Base-by-base conservation (phyloP, 1,140 invertebrate species). In the Ephestia elutella region DNA sequence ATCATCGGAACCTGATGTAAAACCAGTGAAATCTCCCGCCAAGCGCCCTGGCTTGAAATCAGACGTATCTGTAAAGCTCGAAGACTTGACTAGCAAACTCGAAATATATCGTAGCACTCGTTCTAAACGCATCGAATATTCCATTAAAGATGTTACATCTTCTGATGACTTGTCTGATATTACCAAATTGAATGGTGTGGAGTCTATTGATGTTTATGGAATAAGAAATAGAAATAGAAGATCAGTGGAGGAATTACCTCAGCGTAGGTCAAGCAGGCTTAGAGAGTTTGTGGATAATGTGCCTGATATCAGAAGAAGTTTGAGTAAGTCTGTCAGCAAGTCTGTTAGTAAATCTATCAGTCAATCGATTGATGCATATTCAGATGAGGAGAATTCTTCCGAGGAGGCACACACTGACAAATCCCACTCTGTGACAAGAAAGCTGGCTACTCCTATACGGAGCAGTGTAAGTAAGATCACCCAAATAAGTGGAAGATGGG, bases 351-450 rank as follows among this genome's bases (percentile, higher is more conserved):
- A 79, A 35, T 85, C 82, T 5, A 60, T 80, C 5, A 85, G 82
- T 60, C 75, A 84, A 57, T 82, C 82, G 15, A 55, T 82, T 56
- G 80, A 75, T 19, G 70, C 71, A 19, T 76, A 65, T 55, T 88
- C 83, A 3, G 85, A 88, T 68, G 83, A 82, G 28, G 85, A 87
- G 55, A 71, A 75, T 62, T 73, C 73, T 51, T 81, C 78, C 19
- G 70, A 77, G 4, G 61, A 74, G 11, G 30, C 66, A n/a, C 48
- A 35, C 5, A 79, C 62, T 55, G 64, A 65, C 17, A 81, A 78
- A 56, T 82, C 81, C 0, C 70, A 65, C 56, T 80, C 80, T 2
- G 64, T 76, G 13, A 74, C 71, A 8, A 78, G 86, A 56, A 84
- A 80, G 62, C 64, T 88, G 44, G 74, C 82, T 13, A 88, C 86